These are phyloP conservation scores for Myrmophylax atrothorax DNA, from an alignment of 2,113 vertebrate genomes.

Conservation along the genomic window DNA sequence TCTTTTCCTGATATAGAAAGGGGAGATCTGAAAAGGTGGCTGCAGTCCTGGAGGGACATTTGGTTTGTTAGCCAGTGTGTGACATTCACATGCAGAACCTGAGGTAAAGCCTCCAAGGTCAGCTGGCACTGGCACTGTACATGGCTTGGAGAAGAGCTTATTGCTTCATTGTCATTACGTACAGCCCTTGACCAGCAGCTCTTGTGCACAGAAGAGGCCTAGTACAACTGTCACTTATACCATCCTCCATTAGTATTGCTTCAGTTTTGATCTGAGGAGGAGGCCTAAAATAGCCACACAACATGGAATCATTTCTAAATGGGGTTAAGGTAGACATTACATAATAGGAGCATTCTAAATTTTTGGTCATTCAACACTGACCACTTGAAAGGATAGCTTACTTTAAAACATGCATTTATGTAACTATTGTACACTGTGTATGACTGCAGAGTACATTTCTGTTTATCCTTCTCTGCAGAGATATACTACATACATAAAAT, in stretches of 20 bases:
- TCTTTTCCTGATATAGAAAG: background rate
- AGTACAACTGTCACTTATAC: background rate
- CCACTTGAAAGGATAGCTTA: background rate
- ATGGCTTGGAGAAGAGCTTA: background rate
- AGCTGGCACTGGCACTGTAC: background rate
- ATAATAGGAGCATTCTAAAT: background rate
- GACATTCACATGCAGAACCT: background rate
- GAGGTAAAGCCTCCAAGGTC: background rate
- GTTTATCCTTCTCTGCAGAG: background rate
- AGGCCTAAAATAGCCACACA: background rate
- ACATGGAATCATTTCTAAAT: background rate
- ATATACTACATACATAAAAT: rapidly evolving
- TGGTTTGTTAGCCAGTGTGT: background rate
- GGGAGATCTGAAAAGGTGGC: rapidly evolving
- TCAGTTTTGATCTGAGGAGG: background rate
- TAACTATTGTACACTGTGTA: background rate
- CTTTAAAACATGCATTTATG: background rate
- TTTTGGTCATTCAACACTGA: background rate
- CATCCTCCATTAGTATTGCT: background rate
- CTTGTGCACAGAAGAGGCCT: rapidly evolving
- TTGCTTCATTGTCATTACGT: background rate
- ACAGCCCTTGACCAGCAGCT: background rate
- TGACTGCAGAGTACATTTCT: background rate
- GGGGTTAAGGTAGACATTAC: background rate
- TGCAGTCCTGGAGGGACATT: background rate